These are phyloP conservation scores for Zaprionus davidi DNA, from an alignment of 1,140 invertebrate species.

Conservation along the genomic window DNA sequence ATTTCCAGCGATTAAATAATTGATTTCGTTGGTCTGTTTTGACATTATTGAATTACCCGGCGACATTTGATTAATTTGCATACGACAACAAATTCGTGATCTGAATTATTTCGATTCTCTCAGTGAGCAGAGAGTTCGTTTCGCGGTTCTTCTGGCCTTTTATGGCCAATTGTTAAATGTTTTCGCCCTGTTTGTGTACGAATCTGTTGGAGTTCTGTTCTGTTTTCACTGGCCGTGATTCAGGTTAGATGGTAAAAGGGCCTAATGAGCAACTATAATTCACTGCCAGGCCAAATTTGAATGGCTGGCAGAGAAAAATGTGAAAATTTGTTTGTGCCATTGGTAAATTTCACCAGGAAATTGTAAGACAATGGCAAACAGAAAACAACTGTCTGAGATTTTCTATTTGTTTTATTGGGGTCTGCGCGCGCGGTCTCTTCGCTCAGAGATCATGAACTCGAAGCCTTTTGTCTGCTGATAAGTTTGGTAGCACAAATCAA, in stretches of 20 bases:
- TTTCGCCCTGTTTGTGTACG: conserved; percentile 24
- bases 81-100: conserved; percentile 84
- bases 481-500: conserved; percentile 80
- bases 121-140: conserved; percentile 4
- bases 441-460: conserved; percentile 75
- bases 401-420: conserved; percentile 35
- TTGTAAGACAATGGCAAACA: conserved; percentile 63
- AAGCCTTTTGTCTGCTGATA: conserved; percentile 62
- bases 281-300: conserved; percentile 73
- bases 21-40: conserved; percentile 71
- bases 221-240: conserved; percentile 67
- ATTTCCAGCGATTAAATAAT: conserved; percentile 62
- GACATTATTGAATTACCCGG: conserved; percentile 80
- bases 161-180: conserved; percentile 73
- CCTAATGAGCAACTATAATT: conserved; percentile 79
- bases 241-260: conserved; percentile 64
- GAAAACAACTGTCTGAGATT: conserved; percentile 31
- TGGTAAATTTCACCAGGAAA: conserved; percentile 74
- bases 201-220: conserved; percentile 6
- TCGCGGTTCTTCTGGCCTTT: conserved; percentile 55
- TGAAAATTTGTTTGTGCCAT: conserved; percentile 38
- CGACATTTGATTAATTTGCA: conserved; percentile 84
- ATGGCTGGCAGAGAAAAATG: conserved; percentile 42
- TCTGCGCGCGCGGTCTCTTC: conserved; percentile 62
- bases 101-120: conserved; percentile 80